A percentile compares a stretch with the other conserved stretches of the same genome.
Conservation (phyloP, 1,140 invertebrate genomes). For the Zophobas atratus region DNA sequence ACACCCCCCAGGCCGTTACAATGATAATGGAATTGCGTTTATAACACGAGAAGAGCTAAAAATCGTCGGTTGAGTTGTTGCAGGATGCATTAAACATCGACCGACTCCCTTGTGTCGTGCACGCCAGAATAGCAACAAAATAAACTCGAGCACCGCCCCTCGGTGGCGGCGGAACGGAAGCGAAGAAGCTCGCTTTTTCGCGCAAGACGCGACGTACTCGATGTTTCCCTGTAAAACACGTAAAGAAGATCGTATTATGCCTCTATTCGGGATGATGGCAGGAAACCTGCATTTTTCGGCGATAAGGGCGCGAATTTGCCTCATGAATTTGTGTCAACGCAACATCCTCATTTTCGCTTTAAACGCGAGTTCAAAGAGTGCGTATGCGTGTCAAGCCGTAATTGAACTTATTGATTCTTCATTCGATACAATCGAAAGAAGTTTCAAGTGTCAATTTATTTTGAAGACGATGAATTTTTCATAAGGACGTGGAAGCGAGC, state of each 20-base stretch:
- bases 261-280: not conserved
- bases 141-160: not conserved
- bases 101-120: not conserved
- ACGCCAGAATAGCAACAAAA: not conserved
- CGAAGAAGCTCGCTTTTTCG: not conserved
- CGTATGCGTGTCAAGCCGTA: constrained; percentile 13
- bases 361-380: not conserved
- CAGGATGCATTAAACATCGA: constrained; percentile 1
- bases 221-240: not conserved
- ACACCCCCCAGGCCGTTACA: not conserved
- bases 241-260: constrained; percentile 14
- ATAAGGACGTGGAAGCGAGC: constrained; percentile 1
- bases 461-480: constrained; percentile 32
- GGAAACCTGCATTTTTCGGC: not conserved
- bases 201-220: not conserved
- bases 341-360: not conserved
- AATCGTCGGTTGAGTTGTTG: not conserved
- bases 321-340: not conserved
- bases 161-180: not conserved
- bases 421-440: constrained; percentile 24
- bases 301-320: not conserved
- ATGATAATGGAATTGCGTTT: not conserved
- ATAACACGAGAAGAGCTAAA: not conserved
- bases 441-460: constrained; percentile 29
- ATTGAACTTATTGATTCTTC: constrained; percentile 35